These are phyloP conservation scores for Enteromius treurensis DNA, from an alignment of 2,797 vertebrate species.

Conservation along the genomic window DNA sequence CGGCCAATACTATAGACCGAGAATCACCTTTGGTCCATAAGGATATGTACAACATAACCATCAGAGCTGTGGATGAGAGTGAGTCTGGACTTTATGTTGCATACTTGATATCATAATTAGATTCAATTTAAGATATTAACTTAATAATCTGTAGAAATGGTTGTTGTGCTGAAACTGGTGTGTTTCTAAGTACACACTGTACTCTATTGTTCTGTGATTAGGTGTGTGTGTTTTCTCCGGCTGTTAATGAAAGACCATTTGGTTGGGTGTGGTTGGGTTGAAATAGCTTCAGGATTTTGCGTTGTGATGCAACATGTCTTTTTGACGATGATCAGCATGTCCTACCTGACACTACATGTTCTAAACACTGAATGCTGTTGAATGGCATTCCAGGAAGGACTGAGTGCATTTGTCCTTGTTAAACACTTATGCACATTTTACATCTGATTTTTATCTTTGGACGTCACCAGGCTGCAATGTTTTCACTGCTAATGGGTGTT, in stretches of 20 bases:
- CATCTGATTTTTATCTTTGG: not conserved
- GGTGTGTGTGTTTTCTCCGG: not conserved
- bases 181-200: not conserved
- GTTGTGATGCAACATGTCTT: not conserved
- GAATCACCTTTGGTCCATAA: slow-evolving; percentile 77
- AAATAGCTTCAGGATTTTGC: not conserved
- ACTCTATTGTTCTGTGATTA: not conserved
- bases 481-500: not conserved
- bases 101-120: not conserved
- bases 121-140: not conserved
- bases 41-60: slow-evolving; percentile 68
- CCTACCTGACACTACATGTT: slow-evolving; percentile 14
- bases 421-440: not conserved
- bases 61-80: slow-evolving; percentile 70
- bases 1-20: slow-evolving; percentile 76
- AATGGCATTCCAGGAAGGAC: slow-evolving; percentile 36
- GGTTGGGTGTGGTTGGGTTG: slow-evolving; percentile 5
- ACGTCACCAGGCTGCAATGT: not conserved
- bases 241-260: not conserved
- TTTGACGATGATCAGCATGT: not conserved
- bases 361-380: not conserved
- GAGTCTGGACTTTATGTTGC: slow-evolving; percentile 50
- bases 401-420: not conserved
- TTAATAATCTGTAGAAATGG: not conserved
- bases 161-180: not conserved